Conservation (phyloP, 1,140 invertebrate genomes). For the Bilobella aurantiaca region DNA sequence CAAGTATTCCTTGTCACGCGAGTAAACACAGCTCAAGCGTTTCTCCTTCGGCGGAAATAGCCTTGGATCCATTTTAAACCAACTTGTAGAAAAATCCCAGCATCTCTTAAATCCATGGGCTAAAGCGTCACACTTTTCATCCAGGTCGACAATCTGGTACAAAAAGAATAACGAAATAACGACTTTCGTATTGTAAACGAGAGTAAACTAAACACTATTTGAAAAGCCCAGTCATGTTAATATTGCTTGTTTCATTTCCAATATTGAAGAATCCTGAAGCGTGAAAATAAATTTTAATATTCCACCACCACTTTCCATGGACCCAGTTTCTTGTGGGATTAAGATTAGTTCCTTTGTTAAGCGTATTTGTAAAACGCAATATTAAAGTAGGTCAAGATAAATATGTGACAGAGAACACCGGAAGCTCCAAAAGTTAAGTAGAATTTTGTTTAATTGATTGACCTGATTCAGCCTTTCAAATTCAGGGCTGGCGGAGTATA, state of each 20-base stretch:
- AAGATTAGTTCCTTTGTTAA: too few relatives aligned
- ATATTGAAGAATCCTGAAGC: too few relatives aligned
- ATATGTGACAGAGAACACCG: too few relatives aligned
- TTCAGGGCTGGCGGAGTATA: constrained; percentile 25
- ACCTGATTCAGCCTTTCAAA: constrained; percentile 22
- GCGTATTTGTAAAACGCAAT: too few relatives aligned
- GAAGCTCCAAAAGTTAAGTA: constrained; percentile 2
- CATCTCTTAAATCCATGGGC: constrained; percentile 46
- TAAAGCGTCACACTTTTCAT: background rate
- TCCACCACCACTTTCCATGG: too few relatives aligned
- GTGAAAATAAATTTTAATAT: too few relatives aligned
- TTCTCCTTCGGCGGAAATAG: constrained; percentile 60
- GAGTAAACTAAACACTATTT: too few relatives aligned
- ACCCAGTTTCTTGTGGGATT: too few relatives aligned
- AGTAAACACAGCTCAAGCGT: constrained; percentile 64
- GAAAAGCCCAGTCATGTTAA: too few relatives aligned
- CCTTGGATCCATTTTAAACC: constrained; percentile 52
- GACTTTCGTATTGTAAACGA: too few relatives aligned
- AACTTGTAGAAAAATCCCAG: constrained; percentile 49
- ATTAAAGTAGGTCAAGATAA: too few relatives aligned
- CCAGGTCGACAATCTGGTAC: background rate
- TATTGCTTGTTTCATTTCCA: too few relatives aligned
- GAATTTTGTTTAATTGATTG: constrained; percentile 4
- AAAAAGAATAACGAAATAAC: background rate
- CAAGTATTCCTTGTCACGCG: constrained; percentile 76